phyloP scores from a whole-genome alignment of 2,797 vertebrate species.

The Mormyrops boulengeri region DNA sequence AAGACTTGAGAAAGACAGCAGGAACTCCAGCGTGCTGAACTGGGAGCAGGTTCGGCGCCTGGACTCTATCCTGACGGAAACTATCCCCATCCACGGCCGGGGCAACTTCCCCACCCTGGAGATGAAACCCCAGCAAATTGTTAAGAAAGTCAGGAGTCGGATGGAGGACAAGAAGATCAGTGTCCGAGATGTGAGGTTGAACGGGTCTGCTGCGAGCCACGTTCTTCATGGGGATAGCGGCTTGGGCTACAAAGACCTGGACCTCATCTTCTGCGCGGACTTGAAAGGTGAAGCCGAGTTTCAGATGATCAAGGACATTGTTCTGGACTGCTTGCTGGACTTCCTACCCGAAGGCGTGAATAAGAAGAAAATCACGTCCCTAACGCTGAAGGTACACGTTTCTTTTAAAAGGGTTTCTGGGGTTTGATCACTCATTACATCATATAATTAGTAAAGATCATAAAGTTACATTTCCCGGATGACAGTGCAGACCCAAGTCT shows the following conservation, averaged over 20 bases:
- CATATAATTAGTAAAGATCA: background rate
- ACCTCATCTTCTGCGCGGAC: slow-evolving; percentile 95
- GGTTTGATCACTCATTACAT: background rate
- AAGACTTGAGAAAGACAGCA: slow-evolving; percentile 46
- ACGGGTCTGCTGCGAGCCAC: slow-evolving; percentile 94
- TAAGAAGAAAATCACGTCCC: slow-evolving; percentile 90
- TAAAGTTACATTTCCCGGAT: background rate
- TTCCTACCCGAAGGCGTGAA: slow-evolving; percentile 96
- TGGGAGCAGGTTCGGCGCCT: slow-evolving; percentile 98
- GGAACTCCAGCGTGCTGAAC: slow-evolving; percentile 80
- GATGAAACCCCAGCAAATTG: slow-evolving; percentile 91
- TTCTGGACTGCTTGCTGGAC: slow-evolving; percentile 95
- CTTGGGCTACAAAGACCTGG: slow-evolving; percentile 94
- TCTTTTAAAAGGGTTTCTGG: background rate
- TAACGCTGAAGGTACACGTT: slow-evolving; percentile 86
- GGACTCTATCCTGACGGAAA: slow-evolving; percentile 89
- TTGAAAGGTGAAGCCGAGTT: slow-evolving; percentile 90
- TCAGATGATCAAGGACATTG: slow-evolving; percentile 95
- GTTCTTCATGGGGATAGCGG: slow-evolving; percentile 90
- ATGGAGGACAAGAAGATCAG: slow-evolving; percentile 83
- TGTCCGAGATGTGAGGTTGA: slow-evolving; percentile 87
- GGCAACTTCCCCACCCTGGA: slow-evolving; percentile 96
- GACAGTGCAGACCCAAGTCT: background rate
- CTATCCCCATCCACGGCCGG: slow-evolving; percentile 94
- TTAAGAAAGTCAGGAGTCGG: slow-evolving; percentile 86